Percentiles rank a stretch among this genome's conserved stretches.
These are phyloP conservation scores for Oreochromis spilurus DNA, from an alignment of 2,113 vertebrate species.

Conservation along the genomic window DNA sequence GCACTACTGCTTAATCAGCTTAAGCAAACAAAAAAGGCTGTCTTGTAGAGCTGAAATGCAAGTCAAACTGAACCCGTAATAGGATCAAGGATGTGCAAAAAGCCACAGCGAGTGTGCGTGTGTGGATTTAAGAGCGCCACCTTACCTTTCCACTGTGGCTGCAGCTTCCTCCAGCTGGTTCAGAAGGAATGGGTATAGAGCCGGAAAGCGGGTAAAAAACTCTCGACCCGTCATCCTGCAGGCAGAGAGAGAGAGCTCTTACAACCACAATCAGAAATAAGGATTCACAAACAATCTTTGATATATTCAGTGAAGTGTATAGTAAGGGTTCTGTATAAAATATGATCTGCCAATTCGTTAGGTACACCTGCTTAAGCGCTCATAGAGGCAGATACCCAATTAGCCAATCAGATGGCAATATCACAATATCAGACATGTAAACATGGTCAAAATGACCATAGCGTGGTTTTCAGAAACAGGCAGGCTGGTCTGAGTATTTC, in stretches of 20 bases:
- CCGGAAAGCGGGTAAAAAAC: conserved; percentile 92
- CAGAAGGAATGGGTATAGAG: conserved; percentile 91
- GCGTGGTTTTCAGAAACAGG: not conserved
- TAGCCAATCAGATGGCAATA: not conserved
- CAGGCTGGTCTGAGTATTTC: not conserved
- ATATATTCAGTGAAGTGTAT: accelerated
- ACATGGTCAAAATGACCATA: not conserved
- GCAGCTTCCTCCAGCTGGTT: conserved; percentile 83
- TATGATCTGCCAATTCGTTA: not conserved
- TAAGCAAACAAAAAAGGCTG: not conserved
- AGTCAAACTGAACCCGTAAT: not conserved
- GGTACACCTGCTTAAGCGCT: not conserved
- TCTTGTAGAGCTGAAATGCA: not conserved
- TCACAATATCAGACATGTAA: not conserved
- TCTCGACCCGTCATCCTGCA: conserved; percentile 93
- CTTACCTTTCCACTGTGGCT: conserved; percentile 83
- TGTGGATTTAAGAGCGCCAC: not conserved
- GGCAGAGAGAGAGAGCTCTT: not conserved
- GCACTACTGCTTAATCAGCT: not conserved
- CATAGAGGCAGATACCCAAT: accelerated
- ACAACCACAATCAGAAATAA: not conserved
- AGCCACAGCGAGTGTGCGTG: not conserved
- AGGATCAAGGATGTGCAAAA: conserved; percentile 2
- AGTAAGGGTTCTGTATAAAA: not conserved
- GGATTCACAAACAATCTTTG: not conserved